Conservation (phyloP, 2,113 vertebrate species). For the Colistium nudipinnis region DNA sequence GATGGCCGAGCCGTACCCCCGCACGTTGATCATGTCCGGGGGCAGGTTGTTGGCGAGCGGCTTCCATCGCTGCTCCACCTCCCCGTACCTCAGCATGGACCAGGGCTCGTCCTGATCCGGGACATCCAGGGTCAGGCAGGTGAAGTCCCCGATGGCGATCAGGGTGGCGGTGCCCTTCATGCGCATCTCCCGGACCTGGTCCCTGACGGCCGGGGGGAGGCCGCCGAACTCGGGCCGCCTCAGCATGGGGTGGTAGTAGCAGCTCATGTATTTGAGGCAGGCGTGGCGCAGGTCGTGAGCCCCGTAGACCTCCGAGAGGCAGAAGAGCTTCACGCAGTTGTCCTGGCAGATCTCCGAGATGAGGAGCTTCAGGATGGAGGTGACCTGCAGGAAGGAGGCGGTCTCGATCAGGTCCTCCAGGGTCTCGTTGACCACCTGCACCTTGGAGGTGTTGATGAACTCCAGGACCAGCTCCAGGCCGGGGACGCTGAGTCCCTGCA, state of each 20-base stretch:
- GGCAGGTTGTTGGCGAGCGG: constrained; percentile 87
- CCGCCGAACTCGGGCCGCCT: constrained; percentile 82
- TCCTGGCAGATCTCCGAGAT: constrained; percentile 86
- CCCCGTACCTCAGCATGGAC: constrained; percentile 90
- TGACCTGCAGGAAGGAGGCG: constrained; percentile 94
- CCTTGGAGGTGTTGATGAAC: constrained; percentile 91
- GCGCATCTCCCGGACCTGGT: constrained; percentile 85
- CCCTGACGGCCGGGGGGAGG: constrained; percentile 76
- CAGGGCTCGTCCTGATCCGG: constrained; percentile 84
- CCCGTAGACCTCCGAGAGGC: constrained; percentile 90
- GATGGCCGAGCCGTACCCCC: constrained; percentile 88
- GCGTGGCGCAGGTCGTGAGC: constrained; percentile 87
- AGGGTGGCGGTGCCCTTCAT: constrained; percentile 88
- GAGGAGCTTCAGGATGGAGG: constrained; percentile 88
- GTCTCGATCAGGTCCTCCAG: constrained; percentile 92
- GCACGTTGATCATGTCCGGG: constrained; percentile 88
- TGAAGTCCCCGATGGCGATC: constrained; percentile 88
- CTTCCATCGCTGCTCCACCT: constrained; percentile 88
- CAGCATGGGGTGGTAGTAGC: constrained; percentile 90
- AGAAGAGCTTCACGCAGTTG: constrained; percentile 91
- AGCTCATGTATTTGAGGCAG: constrained; percentile 89
- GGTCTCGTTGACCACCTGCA: constrained; percentile 81
- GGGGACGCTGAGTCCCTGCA: constrained; percentile 89
- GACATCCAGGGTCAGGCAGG: constrained; percentile 78
- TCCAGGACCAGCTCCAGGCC: constrained; percentile 93